phyloP scores from a whole-genome alignment of 2,797 vertebrate species.

The Cottoperca gobio region DNA sequence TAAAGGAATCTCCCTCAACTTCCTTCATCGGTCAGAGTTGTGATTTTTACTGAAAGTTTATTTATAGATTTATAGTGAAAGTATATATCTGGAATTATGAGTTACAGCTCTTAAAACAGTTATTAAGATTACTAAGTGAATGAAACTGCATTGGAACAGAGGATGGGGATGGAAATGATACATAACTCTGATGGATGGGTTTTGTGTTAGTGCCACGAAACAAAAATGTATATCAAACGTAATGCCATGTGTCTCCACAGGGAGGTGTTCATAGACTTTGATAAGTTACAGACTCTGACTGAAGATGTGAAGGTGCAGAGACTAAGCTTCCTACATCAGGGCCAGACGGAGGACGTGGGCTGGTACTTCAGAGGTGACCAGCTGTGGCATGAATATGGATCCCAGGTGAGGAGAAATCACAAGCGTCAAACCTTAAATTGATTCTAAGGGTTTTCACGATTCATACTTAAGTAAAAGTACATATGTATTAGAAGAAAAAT shows the following conservation, averaged over 20 bases:
- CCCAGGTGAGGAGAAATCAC: slow-evolving; percentile 50
- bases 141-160: not conserved
- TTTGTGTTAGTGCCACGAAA: not conserved
- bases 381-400: slow-evolving; percentile 79
- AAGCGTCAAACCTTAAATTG: fast-evolving
- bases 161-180: not conserved
- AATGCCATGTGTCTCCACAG: slow-evolving; percentile 47
- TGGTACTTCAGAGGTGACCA: slow-evolving; percentile 80
- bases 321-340: slow-evolving; percentile 26
- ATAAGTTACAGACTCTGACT: slow-evolving; percentile 52
- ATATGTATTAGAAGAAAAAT: no score
- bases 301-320: slow-evolving; percentile 51
- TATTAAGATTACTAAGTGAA: not conserved
- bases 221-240: not conserved
- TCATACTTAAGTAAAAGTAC: no score
- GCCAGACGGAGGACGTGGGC: slow-evolving; percentile 63
- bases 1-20: slow-evolving; percentile 73
- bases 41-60: not conserved
- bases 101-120: not conserved
- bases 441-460: no score
- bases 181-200: not conserved
- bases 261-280: slow-evolving; percentile 75
- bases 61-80: not conserved
- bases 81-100: not conserved
- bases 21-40: slow-evolving; percentile 55